phyloP scores from a whole-genome alignment of 2,113 vertebrate species.

The Centropristis striata region DNA sequence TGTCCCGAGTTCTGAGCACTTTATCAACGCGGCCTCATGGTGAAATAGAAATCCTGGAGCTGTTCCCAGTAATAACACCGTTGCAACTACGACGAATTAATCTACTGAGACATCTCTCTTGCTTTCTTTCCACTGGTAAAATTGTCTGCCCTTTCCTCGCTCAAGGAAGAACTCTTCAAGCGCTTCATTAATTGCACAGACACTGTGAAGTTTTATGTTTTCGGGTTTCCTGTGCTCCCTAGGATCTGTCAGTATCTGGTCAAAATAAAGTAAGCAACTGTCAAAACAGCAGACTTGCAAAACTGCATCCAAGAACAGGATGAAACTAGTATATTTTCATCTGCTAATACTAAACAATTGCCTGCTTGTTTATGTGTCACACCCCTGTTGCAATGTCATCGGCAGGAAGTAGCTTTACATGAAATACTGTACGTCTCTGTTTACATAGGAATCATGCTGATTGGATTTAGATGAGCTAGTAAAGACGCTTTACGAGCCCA shows the following conservation, averaged over 20 bases:
- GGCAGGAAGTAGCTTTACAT: constrained; percentile 56
- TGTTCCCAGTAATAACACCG: constrained; percentile 68
- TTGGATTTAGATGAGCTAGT: constrained; percentile 77
- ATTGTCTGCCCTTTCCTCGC: constrained; percentile 60
- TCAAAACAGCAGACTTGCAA: constrained; percentile 55
- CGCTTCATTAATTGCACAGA: constrained; percentile 66
- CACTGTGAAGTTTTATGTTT: constrained; percentile 62
- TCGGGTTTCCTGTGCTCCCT: constrained; percentile 23
- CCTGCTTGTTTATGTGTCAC: constrained; percentile 55
- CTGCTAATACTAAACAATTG: constrained; percentile 56
- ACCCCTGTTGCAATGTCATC: constrained; percentile 50
- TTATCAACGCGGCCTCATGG: constrained; percentile 62
- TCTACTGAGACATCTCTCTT: constrained; percentile 70
- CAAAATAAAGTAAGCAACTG: constrained; percentile 67
- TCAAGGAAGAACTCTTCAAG: constrained; percentile 57
- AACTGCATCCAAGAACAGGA: constrained; percentile 7
- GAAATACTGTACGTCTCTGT: constrained; percentile 70
- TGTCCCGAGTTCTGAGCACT: constrained; percentile 66
- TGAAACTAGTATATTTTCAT: constrained; percentile 43
- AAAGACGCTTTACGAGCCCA: constrained; percentile 74
- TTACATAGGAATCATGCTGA: constrained; percentile 77
- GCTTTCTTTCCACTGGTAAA: constrained; percentile 66
- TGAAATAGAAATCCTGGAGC: constrained; percentile 74
- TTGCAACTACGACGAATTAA: constrained; percentile 65
- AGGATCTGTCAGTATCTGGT: constrained; percentile 47